Percentiles rank a stretch among this genome's conserved stretches.
These are phyloP conservation scores for Drosophila mercatorum DNA, from an alignment of 2,888 invertebrate species.

Conservation along the genomic window DNA sequence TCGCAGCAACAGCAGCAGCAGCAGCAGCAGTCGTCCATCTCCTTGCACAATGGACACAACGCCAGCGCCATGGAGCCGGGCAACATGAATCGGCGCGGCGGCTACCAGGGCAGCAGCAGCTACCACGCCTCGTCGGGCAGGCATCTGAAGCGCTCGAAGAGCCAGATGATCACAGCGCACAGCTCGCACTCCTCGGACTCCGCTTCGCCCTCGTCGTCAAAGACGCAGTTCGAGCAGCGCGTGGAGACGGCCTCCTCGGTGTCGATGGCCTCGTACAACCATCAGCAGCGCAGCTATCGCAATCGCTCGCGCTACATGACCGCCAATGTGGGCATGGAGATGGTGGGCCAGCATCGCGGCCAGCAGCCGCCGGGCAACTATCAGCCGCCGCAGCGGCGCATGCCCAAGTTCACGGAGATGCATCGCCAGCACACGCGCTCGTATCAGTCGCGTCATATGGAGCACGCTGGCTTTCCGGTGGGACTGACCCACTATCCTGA, in stretches of 20 bases:
- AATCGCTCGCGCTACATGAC: slow-evolving; percentile 59
- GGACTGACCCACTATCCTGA: slow-evolving; percentile 9
- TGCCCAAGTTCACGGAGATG: slow-evolving; percentile 37
- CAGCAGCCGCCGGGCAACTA: slow-evolving; percentile 22
- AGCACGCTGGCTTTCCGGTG: slow-evolving; percentile 17
- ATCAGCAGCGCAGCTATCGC: slow-evolving; percentile 63
- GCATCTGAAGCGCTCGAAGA: slow-evolving; percentile 44
- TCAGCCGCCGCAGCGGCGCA: slow-evolving; percentile 33
- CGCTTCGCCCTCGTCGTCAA: slow-evolving; percentile 56
- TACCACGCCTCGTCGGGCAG: slow-evolving; percentile 15
- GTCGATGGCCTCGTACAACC: slow-evolving; percentile 14
- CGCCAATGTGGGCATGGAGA: slow-evolving; percentile 18
- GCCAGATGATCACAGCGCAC: slow-evolving; percentile 22
- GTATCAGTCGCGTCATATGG: slow-evolving; percentile 58
- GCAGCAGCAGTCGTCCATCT: slow-evolving; percentile 7
- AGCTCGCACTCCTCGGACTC: slow-evolving; percentile 63
- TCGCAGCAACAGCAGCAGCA: slow-evolving; percentile 23
- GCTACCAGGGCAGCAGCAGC: slow-evolving; percentile 20
- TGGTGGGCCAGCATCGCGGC: slow-evolving; percentile 20
- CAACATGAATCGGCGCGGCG: slow-evolving; percentile 36
- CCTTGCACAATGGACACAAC: slow-evolving; percentile 19
- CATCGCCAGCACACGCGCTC: slow-evolving; percentile 54
- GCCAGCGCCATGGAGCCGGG: background rate
- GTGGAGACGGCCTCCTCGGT: slow-evolving; percentile 13
- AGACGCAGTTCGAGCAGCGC: slow-evolving; percentile 45